A percentile compares a stretch with the other conserved stretches of the same genome.
phyloP scores from a whole-genome alignment of 2,113 vertebrate species.

The Chaetodon auriga region DNA sequence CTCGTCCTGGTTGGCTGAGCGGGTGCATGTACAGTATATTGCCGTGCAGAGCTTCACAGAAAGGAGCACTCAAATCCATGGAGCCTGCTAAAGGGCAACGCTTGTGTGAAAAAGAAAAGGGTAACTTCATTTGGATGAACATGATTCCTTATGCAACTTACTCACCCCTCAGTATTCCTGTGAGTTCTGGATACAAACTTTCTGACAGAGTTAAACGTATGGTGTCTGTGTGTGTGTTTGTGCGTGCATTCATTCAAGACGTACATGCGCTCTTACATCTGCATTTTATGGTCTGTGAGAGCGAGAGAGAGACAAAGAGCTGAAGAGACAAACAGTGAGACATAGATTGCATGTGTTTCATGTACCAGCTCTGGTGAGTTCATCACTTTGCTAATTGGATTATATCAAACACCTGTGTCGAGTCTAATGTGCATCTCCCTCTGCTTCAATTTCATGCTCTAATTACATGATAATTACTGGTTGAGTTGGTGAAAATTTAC shows the following conservation, averaged over 20 bases:
- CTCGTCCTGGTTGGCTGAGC: neutral
- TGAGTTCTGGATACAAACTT: neutral
- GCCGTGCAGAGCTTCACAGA: neutral
- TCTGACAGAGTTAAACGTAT: slow-evolving; percentile 18
- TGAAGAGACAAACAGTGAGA: neutral
- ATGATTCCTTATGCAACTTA: neutral
- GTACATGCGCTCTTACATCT: neutral
- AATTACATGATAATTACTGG: slow-evolving; percentile 8
- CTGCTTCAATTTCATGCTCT: slow-evolving; percentile 42
- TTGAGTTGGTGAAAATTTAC: neutral
- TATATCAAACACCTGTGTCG: slow-evolving; percentile 45
- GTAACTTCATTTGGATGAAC: neutral
- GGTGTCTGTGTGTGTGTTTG: slow-evolving; percentile 11
- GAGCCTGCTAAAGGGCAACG: slow-evolving; percentile 17
- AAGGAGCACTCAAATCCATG: neutral
- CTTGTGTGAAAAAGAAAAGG: neutral
- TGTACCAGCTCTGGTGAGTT: slow-evolving; percentile 5
- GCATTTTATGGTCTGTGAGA: slow-evolving; percentile 2
- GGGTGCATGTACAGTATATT: slow-evolving; percentile 5
- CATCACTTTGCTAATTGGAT: slow-evolving; percentile 45
- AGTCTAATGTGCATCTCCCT: slow-evolving; percentile 18
- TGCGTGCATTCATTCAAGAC: neutral
- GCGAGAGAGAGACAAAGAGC: neutral
- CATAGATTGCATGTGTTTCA: neutral
- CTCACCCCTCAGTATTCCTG: neutral